Evolutionary conservation across 2,888 invertebrate genomes (phyloP).

Genomic region (Dexiosoma caninum): DNA sequence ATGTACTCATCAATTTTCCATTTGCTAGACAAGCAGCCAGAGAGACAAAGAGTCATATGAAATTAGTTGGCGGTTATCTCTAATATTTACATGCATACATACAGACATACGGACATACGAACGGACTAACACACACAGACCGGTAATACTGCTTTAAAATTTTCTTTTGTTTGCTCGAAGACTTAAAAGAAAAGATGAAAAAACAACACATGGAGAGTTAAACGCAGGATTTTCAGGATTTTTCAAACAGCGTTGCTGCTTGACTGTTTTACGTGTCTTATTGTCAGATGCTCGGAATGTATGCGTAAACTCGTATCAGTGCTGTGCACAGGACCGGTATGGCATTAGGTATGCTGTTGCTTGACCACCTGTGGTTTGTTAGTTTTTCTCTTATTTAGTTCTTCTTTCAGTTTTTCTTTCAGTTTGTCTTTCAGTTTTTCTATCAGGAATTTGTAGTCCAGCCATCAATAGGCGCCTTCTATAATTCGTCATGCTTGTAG

Average conservation of each 20-base stretch:
- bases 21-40: conserved; percentile 6
- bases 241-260: neutral
- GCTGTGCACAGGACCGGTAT: neutral
- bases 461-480: conserved; percentile 52
- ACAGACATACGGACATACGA: neutral
- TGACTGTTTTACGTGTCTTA: conserved; percentile 11
- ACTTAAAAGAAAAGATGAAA: neutral
- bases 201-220: neutral
- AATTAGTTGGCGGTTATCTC: neutral
- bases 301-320: neutral
- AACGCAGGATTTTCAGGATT: conserved; percentile 40
- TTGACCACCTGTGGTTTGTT: conserved; percentile 43
- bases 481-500: conserved; percentile 37
- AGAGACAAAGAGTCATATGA: neutral
- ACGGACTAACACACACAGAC: no score
- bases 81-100: neutral
- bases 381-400: neutral
- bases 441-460: conserved; percentile 24
- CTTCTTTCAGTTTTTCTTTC: neutral
- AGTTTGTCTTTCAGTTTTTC: neutral
- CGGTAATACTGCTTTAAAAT: neutral
- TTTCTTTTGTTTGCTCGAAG: neutral
- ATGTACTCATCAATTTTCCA: conserved; percentile 41
- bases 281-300: conserved; percentile 2
- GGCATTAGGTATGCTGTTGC: conserved; percentile 37